Base-by-base conservation (phyloP, 2,888 invertebrate genomes). In the Candidula unifasciata region DNA sequence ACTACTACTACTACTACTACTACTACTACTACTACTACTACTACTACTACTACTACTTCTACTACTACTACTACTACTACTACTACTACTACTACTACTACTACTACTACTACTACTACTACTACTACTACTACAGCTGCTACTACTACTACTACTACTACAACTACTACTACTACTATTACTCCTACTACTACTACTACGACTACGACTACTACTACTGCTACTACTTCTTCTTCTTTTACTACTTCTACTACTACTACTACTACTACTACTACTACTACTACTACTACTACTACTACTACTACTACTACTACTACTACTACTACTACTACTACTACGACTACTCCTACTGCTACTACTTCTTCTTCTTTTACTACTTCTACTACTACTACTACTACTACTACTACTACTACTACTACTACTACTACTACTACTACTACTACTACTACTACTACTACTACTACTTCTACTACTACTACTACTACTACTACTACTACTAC, bases 21-120 rank as follows among this genome's bases (percentile, higher is more conserved):
- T 71, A 1, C 71, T 71, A 21, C 71, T 71, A 35, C 71, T 71
- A 21, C 71, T 71, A 35, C 71, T 3, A 60, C 60, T 3, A 60
- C 60, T 3, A 60, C 60, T 2, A 60, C 60, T 3, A 60, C 60
- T 60, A 60, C 60, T 60, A 60, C 60, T 60, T 24, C 73, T 44
- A 24, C 44, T 35, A 35, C 35, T 71, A 71, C 35, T 71, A 71
- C 35, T 71, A 35, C 71, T 71, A 71, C 35, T 71, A 27, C 18
- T 71, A 71, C 27, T 35, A 71, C 35, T 71, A 71, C 35, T 73
- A 73, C n/a, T 44, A 73, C 44, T 73, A 73, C 33, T 73, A 73
- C 44, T 33, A 24, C 33, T 73, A 3, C 60, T 60, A 2, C 71
- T 71, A 3, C 71, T 30, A 5, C 71, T 71, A 35, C 71, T 71